Evolutionary conservation across 2,888 invertebrate species (phyloP).

Genomic region (Drosophila mimica): DNA sequence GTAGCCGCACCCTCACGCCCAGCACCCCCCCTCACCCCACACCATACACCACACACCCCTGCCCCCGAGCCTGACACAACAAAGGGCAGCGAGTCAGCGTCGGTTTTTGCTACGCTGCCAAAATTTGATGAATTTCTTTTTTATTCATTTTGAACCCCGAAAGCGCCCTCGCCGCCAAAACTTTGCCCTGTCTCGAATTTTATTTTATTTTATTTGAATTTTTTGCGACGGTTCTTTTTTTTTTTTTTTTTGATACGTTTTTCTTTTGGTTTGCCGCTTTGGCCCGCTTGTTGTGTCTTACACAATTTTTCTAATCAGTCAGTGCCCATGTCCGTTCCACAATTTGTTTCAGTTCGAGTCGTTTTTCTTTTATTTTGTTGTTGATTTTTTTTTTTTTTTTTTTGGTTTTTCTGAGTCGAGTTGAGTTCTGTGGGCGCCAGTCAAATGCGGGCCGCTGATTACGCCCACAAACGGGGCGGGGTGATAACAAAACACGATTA

Average conservation of each 20-base stretch:
- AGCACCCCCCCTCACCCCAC: background rate
- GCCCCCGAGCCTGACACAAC: conserved; percentile 29
- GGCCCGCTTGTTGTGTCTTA: conserved; percentile 70
- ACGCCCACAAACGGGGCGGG: conserved; percentile 20
- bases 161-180: conserved; percentile 8
- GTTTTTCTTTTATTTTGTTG: background rate
- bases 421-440: conserved; percentile 28
- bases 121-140: conserved; percentile 80
- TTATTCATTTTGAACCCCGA: conserved; percentile 65
- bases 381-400: background rate
- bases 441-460: conserved; percentile 71
- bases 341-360: conserved; percentile 33
- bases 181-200: conserved; percentile 34
- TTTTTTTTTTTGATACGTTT: conserved; percentile 3
- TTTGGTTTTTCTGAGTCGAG: background rate
- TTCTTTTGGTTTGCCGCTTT: conserved; percentile 21
- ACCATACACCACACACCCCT: background rate
- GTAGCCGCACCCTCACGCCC: conserved; percentile 2
- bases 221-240: conserved; percentile 32
- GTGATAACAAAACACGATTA: conserved; percentile 7
- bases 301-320: conserved; percentile 76
- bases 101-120: conserved; percentile 68
- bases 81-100: conserved; percentile 43
- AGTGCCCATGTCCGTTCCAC: conserved; percentile 57
- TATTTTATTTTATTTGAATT: conserved; percentile 35